These are phyloP conservation scores for Semibalanus balanoides DNA, from an alignment of 1,140 invertebrate genomes.

Conservation along the genomic window DNA sequence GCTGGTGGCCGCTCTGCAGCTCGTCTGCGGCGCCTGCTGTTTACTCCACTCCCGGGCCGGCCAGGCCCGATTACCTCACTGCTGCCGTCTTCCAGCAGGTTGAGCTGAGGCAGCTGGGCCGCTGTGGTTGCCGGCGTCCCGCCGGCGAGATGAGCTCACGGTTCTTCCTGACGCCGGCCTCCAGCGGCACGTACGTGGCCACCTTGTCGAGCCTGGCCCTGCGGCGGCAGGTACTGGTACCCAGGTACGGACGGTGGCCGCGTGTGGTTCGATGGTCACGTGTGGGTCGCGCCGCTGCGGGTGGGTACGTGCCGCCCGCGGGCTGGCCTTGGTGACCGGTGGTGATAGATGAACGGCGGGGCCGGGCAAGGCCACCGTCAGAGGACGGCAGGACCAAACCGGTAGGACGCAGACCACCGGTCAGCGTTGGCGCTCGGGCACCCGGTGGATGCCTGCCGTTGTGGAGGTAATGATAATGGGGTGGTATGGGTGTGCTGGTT, in stretches of 20 bases:
- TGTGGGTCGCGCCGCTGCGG: no score
- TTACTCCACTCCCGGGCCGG: background rate
- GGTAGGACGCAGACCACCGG: no score
- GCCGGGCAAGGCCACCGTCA: background rate
- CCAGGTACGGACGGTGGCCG: no score
- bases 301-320: no score
- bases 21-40: background rate
- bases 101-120: background rate
- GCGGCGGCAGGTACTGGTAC: background rate
- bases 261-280: background rate
- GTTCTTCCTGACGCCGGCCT: no score
- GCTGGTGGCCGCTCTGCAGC: background rate
- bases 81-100: background rate
- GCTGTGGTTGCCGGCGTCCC: no score
- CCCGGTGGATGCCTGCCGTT: background rate
- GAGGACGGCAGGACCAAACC: background rate
- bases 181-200: background rate
- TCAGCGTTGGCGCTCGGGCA: background rate
- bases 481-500: background rate
- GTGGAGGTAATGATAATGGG: background rate
- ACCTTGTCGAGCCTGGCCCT: background rate
- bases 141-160: no score
- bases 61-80: no score
- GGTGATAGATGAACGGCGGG: no score
- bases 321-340: background rate